Conservation (phyloP, 2,797 vertebrate genomes). For the Hemibagrus guttatus region DNA sequence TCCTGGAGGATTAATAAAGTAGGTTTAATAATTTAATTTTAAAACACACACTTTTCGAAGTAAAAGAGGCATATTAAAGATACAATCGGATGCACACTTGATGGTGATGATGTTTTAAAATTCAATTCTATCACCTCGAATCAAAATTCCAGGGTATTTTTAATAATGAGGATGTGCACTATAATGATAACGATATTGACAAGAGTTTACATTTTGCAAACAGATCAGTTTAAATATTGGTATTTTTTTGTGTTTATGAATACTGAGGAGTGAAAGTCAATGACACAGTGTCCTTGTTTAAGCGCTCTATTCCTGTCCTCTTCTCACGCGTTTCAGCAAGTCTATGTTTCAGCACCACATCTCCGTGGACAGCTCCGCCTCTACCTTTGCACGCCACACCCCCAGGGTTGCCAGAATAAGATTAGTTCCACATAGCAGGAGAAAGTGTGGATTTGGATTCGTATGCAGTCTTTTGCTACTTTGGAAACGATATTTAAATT, state of each 20-base stretch:
- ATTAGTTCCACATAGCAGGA: too few species aligned
- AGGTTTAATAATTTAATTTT: not conserved
- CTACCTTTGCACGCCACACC: not conserved
- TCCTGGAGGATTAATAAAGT: not conserved
- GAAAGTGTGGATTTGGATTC: not conserved
- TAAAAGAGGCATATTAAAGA: too few species aligned
- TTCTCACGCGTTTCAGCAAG: not conserved
- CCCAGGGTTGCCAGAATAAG: not conserved
- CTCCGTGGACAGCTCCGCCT: slow-evolving; percentile 14
- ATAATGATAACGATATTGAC: not conserved
- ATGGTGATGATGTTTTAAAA: not conserved
- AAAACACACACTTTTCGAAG: not conserved
- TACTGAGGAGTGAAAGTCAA: not conserved
- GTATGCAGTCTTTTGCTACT: too few species aligned
- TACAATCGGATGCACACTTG: too few species aligned
- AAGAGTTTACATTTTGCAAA: not conserved
- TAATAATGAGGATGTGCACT: too few species aligned
- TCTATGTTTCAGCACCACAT: slow-evolving; percentile 18
- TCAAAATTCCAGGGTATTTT: not conserved
- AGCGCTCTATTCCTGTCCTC: not conserved
- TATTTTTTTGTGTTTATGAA: not conserved
- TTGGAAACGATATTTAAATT: not conserved
- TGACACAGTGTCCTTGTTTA: slow-evolving; percentile 17
- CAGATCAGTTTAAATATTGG: not conserved
- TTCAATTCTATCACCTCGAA: not conserved